Evolutionary conservation across 2,888 invertebrate species (phyloP), one percentile per base, ranked within the genome.

Genomic region (Anticlea derivata): DNA sequence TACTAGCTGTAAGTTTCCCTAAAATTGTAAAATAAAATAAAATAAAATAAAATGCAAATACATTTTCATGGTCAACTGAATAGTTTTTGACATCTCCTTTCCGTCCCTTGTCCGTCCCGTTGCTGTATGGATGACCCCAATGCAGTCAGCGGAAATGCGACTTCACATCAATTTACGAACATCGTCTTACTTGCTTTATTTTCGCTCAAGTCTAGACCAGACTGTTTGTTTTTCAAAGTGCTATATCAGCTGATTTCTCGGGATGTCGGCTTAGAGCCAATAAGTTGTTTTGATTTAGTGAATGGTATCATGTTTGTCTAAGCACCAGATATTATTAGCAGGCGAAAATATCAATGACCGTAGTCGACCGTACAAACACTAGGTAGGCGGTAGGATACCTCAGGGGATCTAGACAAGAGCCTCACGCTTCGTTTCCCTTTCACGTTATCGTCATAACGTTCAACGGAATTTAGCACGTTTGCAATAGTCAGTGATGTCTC

Each of bases 91-190:
- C 13, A 7, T 13, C 10, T 10, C 13, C 11, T 10, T 13, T 33
- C 23, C 38, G 31, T 27, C 5, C 8, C 39, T 30, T 29, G n/a
- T 12, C 29, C 23, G 33, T 43, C 37, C 13, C 37, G 22, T 23
- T 43, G 41, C 33, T 37, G 11, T 13, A 12, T 60, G 63, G 57
- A 65, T 44, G 61, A 52, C 58, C 62, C 56, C 63, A 70, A 67
- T 68, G 71, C 66, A 65, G 64, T 55, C 68, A 68, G 60, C 73
- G 73, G 70, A 72, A 68, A 66, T 63, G 66, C 68, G 62, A 66
- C 70, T 69, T 60, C 70, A 73, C 75, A 75, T 52, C 39, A 51
- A 54, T 50, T 50, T 38, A 53, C 40, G 13, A 74, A 65, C 68
- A 43, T 26, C 22, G 23, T 40, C 6, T 49, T 38, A 30, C 29